Base-by-base conservation (phyloP, 2,888 invertebrate genomes). In the Polydrusus pterygomalis region DNA sequence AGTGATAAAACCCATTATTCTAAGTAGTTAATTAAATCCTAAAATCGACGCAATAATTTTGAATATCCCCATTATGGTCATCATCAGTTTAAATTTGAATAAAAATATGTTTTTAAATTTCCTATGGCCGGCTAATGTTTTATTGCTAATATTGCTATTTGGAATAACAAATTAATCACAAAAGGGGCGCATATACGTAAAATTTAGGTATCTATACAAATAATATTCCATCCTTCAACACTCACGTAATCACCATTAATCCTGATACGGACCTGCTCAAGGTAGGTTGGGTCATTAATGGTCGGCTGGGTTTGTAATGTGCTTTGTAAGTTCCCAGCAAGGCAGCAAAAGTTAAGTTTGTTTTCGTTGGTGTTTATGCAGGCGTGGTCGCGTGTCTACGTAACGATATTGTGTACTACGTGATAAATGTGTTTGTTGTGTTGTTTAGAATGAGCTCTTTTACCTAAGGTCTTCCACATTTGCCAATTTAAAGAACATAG, bases 241-340 rank as follows among this genome's bases (percentile, higher is more conserved):
- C 2, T 17, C 58, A 60, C 58, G 40, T 38, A 38, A 17, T 1
- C 7, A 60, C 38, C 38, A 45, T 63, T 45, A 40, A 43, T 34
- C 60, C 43, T n/a, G 60, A 34, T 68, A 64, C 68, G 58, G 60
- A 13, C 71, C 75, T 75, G 71, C 15, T 40, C 49, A 71, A 71
- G 70, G 74, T 70, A 71, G 63, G 71, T 67, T 75, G 67, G 75
- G 71, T 71, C 71, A 75, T 75, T 75, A 72, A 72, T 74, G 63
- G 71, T 75, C 71, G 38, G 63, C 20, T 45, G 38, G 60, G 40
- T 45, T 63, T 64, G 71, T 71, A 64, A 64, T 56, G 20, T 54
- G 34, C 45, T 51, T 51, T 49, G 67, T 67, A 67, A 54, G 67
- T 67, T 71, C 58, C 58, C 58, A 70, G 47, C 70, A 20, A 63